Evolutionary conservation across 2,797 vertebrate species (phyloP).

Genomic region (Hafferia zeledoni): DNA sequence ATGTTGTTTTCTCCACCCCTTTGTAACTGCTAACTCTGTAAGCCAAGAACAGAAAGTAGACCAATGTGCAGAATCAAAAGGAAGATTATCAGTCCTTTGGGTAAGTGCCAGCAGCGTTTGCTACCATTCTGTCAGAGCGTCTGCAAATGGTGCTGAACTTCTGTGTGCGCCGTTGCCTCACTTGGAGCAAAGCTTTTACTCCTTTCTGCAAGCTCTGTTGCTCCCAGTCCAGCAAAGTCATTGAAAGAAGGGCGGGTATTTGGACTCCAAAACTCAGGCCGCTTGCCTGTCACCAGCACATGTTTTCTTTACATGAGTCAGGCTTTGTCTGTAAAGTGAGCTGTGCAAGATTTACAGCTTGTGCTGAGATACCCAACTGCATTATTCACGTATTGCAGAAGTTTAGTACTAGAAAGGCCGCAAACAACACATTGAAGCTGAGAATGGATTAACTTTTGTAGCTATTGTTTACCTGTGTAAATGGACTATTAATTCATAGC

Average conservation of each 20-base stretch:
- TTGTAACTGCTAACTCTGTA: neutral
- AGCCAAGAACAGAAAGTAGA: neutral
- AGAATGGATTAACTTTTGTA: neutral
- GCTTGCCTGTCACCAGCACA: neutral
- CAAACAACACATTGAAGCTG: neutral
- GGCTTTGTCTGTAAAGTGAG: neutral
- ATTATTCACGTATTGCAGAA: neutral
- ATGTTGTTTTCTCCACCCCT: neutral
- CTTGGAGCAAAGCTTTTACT: neutral
- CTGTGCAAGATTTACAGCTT: neutral
- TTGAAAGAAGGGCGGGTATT: neutral
- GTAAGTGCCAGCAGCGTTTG: fast-evolving
- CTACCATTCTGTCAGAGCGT: neutral
- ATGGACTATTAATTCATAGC: neutral
- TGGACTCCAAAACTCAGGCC: neutral
- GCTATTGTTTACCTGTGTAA: neutral
- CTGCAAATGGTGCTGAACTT: neutral
- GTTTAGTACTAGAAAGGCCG: neutral
- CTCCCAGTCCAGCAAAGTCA: neutral
- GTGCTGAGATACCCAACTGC: neutral
- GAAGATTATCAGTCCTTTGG: neutral
- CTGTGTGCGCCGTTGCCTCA: fast-evolving
- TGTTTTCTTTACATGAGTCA: neutral
- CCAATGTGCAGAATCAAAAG: neutral
- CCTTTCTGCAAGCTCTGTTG: neutral